phyloP scores from a whole-genome alignment of 2,888 invertebrate species.

The Ichneumoninae sp. region DNA sequence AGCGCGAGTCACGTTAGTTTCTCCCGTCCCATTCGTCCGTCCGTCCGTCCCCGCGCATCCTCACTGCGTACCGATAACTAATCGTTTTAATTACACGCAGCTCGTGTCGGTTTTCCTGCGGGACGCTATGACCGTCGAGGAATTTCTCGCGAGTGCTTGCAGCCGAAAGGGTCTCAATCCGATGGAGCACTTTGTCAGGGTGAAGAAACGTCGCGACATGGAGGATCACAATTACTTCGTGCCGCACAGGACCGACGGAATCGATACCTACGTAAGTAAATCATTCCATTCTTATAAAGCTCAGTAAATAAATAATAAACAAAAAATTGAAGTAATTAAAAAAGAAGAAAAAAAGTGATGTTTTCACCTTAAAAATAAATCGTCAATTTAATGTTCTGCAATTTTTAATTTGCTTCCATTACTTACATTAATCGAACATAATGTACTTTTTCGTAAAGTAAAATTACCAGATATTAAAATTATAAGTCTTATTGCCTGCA shows the following conservation, averaged over 20 bases:
- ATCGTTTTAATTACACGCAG: constrained; percentile 78
- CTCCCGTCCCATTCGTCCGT: background rate
- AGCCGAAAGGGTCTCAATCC: constrained; percentile 96
- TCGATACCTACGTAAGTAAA: constrained; percentile 96
- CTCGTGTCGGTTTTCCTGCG: constrained; percentile 93
- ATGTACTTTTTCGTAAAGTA: too few species aligned
- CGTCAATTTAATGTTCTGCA: too few species aligned
- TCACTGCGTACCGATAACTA: constrained; percentile 15
- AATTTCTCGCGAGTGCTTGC: constrained; percentile 97
- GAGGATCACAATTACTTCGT: constrained; percentile 98
- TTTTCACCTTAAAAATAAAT: background rate
- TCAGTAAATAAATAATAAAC: background rate
- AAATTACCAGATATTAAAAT: too few species aligned
- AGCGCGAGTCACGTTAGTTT: background rate
- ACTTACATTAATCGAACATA: too few species aligned
- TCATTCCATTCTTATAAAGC: background rate
- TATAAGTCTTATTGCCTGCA: too few species aligned
- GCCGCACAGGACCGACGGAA: constrained; percentile 96
- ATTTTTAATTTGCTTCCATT: too few species aligned
- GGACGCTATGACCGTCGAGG: constrained; percentile 97
- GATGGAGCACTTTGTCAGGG: constrained; percentile 97
- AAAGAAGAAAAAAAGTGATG: background rate
- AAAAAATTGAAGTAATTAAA: background rate
- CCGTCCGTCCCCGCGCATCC: background rate
- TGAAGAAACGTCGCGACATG: constrained; percentile 97